Evolutionary conservation across 2,797 vertebrate genomes (phyloP).

Genomic region (Pantherophis vulpinus): DNA sequence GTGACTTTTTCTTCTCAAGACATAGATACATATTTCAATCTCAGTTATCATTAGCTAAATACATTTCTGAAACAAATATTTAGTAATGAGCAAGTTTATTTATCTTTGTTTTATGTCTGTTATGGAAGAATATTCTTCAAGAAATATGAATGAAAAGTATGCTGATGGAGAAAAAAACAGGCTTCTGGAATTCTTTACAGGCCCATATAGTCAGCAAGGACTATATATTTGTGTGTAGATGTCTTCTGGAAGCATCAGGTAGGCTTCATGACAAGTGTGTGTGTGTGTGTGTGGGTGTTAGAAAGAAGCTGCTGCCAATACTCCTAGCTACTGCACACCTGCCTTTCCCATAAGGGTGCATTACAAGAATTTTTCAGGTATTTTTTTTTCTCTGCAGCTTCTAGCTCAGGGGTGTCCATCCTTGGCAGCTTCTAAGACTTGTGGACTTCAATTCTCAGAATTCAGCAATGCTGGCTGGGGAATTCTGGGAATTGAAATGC

Average conservation of each 20-base stretch:
- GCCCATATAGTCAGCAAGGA: background rate
- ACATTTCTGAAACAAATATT: background rate
- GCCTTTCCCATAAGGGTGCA: background rate
- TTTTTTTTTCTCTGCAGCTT: background rate
- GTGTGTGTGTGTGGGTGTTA: background rate
- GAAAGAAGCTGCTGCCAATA: background rate
- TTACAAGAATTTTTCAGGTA: background rate
- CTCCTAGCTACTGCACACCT: background rate
- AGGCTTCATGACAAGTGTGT: background rate
- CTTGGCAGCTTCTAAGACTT: background rate
- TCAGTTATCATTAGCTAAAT: background rate
- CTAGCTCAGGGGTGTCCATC: background rate
- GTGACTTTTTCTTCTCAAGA: background rate
- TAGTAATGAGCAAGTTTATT: background rate
- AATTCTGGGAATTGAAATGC: background rate
- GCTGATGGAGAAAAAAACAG: background rate
- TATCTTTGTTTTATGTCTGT: background rate
- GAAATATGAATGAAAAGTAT: background rate
- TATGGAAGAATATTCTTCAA: background rate
- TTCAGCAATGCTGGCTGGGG: background rate
- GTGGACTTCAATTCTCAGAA: background rate
- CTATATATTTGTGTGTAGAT: background rate
- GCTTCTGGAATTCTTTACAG: background rate
- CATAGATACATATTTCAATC: background rate
- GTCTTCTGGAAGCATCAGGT: background rate